Base-by-base conservation (phyloP, 1,140 invertebrate species). In the Drosophila mauritiana region DNA sequence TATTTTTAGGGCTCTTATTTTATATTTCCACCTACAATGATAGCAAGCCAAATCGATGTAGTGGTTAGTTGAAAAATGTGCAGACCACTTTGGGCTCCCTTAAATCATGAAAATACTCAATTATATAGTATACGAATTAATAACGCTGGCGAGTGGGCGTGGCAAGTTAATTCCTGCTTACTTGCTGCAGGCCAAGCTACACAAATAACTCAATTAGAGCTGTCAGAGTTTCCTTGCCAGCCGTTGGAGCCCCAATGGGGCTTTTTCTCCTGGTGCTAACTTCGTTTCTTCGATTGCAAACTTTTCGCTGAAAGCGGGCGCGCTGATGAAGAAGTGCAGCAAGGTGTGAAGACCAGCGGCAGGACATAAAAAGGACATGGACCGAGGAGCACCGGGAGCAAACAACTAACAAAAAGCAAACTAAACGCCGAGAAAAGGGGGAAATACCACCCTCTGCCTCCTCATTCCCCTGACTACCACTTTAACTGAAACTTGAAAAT, bases 121-220 rank as follows among this genome's bases (percentile, higher is more conserved):
- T 34, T 34, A 17, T 15, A 15, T 34, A 34, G 25, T n/a, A 10
- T n/a, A n/a, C 20, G 13, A 13, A 25, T 56, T 7, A 56, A 25
- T 27, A 39, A 17, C 39, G 8, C n/a, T 43, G 43, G 13, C 12
- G 39, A 40, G 20, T n/a, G 25, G 39, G 15, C 20, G 39, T 34
- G 49, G 34, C 40, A n/a, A 53, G 70, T 65, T 80, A 81, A 80
- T 61, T 79, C 55, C 62, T 61, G 73, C 36, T 43, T 77, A 45
- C 45, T 36, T 70, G 48, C 48, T 88, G 43, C 57, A 43, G 73
- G 83, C 58, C 74, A 36, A 56, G 70, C 63, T 86, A 61, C 52
- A 57, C 74, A 82, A 86, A 88, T 88, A 86, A 86, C 82, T 86
- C 82, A 86, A 88, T 88, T 86, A 86, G 73, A 76, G 62, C 62